Conservation (phyloP, 2,113 vertebrate species). For the Cepphus grylle region DNA sequence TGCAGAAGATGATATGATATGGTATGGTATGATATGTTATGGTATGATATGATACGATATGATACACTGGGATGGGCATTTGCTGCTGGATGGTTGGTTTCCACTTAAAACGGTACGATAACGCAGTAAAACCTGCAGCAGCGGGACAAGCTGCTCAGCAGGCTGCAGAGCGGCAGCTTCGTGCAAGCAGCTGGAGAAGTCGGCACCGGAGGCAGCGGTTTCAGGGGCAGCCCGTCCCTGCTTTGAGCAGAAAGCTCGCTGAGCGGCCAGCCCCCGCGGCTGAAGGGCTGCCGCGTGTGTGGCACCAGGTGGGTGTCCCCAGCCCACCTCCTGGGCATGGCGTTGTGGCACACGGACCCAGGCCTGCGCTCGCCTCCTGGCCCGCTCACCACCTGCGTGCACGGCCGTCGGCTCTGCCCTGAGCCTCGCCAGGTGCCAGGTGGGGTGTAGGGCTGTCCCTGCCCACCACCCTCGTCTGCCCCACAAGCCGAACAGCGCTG, state of each 20-base stretch:
- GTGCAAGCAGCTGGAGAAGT: background rate
- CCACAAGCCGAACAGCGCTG: no score
- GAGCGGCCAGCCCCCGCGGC: background rate
- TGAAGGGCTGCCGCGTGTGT: background rate
- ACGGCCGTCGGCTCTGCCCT: accelerated
- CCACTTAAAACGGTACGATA: background rate
- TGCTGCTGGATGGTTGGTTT: background rate
- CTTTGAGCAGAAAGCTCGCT: background rate
- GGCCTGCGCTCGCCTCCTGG: background rate
- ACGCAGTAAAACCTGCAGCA: background rate
- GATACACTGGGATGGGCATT: background rate
- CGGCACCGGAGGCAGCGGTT: accelerated
- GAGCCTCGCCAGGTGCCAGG: background rate
- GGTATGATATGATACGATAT: background rate
- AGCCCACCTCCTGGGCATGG: background rate
- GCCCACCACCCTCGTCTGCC: background rate
- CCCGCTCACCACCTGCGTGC: accelerated
- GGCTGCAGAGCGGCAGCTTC: background rate
- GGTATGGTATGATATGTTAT: no score
- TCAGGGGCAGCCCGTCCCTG: background rate
- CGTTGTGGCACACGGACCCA: background rate
- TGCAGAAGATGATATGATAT: background rate
- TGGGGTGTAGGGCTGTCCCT: background rate
- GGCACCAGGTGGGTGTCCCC: background rate
- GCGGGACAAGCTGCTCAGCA: background rate